Evolutionary conservation across 1,140 invertebrate genomes (phyloP).

Genomic region (Zaprionus taronus): DNA sequence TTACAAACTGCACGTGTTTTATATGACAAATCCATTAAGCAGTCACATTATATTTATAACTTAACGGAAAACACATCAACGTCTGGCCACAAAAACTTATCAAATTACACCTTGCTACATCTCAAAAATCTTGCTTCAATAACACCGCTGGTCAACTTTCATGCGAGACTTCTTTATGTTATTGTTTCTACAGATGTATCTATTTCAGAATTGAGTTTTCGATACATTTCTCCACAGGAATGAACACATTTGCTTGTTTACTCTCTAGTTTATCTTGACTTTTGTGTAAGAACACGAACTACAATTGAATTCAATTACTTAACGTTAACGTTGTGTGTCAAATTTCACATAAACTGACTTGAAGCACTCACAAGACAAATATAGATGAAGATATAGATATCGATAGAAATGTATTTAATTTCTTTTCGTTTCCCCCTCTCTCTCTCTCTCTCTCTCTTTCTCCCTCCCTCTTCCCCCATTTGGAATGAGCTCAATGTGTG

Average conservation of each 20-base stretch:
- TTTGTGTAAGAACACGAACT: conserved; percentile 29
- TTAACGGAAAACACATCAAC: neutral
- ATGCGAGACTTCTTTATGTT: neutral
- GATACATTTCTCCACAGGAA: neutral
- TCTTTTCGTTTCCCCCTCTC: neutral
- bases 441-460: neutral
- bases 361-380: conserved; percentile 4
- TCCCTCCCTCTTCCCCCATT: neutral
- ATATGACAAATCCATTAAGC: neutral
- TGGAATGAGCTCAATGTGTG: conserved; percentile 16
- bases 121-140: neutral
- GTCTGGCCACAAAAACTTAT: conserved; percentile 1
- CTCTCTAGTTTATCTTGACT: conserved; percentile 18
- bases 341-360: conserved; percentile 15
- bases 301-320: conserved; percentile 77
- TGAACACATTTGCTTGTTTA: conserved; percentile 36
- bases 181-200: neutral
- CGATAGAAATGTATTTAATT: neutral
- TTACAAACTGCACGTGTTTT: neutral
- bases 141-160: conserved; percentile 4
- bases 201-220: conserved; percentile 12
- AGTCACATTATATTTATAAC: neutral
- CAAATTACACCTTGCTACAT: neutral
- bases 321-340: conserved; percentile 44
- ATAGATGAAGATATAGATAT: conserved; percentile 17